Base-by-base conservation (phyloP, 2,113 vertebrate species). In the Dendrocopos noguchii region DNA sequence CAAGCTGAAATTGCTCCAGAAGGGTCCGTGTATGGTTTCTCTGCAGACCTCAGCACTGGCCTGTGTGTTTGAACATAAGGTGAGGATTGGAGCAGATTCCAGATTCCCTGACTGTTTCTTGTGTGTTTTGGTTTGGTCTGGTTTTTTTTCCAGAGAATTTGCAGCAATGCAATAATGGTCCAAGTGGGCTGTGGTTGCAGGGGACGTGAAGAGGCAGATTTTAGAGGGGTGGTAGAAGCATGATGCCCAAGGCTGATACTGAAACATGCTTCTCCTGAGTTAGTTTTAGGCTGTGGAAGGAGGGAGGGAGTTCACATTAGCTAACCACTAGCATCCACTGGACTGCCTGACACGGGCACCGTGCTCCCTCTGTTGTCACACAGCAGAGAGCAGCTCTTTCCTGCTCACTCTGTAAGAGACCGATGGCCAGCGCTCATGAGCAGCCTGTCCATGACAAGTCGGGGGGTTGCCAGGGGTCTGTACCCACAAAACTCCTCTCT, bases 371-470 rank as follows among this genome's bases (percentile, higher is more conserved):
- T 94, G 17, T 11, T 27, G 87, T 61, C 50, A 22, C 34, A 15
- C 16, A n/a, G 21, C 33, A 56, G 33, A 44, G 57, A 91, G 57
- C 76, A 70, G 7, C 39, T 91, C 72, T 64, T 72, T 68, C 63
- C 67, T 24, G 19, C 39, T 93, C 0, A 0, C 29, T 57, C 46
- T 1, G 0, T 1, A 16, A 57, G 60, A 74, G 4, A 17, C 5
- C 22, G 36, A 5, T 1, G 3, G 68, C 34, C 1, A 0, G 28
- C 22, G 64, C 27, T 27, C 4, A 3, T 0, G 21, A 66, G 64
- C 73, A 70, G 34, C 60, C 39, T 5, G 3, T 63, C 25, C 8
- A 52, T 14, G 46, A 8, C 46, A 60, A 77, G 56, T 33, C 34
- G 4, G 31, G 25, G 55, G 5, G 1, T 10, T 75, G 22, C 46